Evolutionary conservation across 1,140 invertebrate species (phyloP), one percentile per base, ranked within the genome.

Genomic region (Drosophila ohnishii): DNA sequence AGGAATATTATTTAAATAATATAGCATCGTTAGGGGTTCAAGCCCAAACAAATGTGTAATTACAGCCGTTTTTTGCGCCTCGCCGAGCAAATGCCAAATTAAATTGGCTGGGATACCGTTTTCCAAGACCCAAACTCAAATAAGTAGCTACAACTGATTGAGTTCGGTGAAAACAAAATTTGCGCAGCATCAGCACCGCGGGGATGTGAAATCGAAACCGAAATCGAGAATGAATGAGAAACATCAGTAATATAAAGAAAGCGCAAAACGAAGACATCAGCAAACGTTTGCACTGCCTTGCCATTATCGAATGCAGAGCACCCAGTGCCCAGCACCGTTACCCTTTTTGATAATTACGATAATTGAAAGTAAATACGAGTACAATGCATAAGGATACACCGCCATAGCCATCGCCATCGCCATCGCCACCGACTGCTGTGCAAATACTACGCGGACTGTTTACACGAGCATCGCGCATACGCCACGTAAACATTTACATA

Each of bases 271-370:
- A 88, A 87, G 84, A 87, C 84, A 83, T 87, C 84, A 83, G 83
- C 80, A 87, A 87, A 88, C 85, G 84, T 87, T 86, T 79, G 72
- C 83, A 50, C 61, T 82, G 75, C 83, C 69, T 75, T 79, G 83
- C 71, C 73, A 77, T 77, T 71, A 76, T 56, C 62, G 63, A 61
- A 37, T 22, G 22, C 37, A 30, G 61, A 16, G 9, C 40, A 22
- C 25, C 28, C 11, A 32, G 14, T 51, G 30, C 37, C 61, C 32
- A 57, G 32, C 28, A n/a, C 30, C 19, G 60, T 65, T 82, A 87
- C 76, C 84, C 83, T 83, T 87, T 87, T 87, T 66, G 80, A 87
- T 87, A 87, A 87, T 87, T 87, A 86, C 83, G 84, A 83, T 87
- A 87, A 87, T 87, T 87, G 85, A 87, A 87, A 87, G 83, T 86